Evolutionary conservation across 64 coral and sea anemone species (phyloP).

Genomic region (Anthopleura sola): DNA sequence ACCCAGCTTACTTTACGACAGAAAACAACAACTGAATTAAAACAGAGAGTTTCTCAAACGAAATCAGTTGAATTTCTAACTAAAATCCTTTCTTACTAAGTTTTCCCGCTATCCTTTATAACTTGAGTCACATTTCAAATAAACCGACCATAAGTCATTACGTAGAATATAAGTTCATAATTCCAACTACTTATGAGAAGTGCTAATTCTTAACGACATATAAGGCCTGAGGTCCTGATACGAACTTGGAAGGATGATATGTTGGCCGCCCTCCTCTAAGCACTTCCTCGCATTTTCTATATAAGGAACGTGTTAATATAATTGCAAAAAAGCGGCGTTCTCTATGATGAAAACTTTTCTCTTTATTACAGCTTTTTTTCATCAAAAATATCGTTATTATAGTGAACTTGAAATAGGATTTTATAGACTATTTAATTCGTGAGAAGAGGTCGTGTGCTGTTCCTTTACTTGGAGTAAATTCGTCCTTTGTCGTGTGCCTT

Average conservation of each 20-base stretch:
- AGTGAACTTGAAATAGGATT: not conserved
- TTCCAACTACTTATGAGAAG: not conserved
- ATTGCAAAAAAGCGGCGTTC: not conserved
- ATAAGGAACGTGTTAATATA: not conserved
- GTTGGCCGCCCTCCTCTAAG: not conserved
- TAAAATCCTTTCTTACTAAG: not conserved
- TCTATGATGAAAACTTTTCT: not conserved
- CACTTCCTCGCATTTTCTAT: not conserved
- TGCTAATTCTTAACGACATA: not conserved
- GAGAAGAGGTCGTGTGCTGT: not conserved
- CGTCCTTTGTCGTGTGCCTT: not conserved
- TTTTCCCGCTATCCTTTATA: no score
- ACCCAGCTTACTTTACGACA: no score
- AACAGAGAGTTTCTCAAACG: no score
- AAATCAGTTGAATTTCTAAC: not conserved
- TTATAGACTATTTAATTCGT: not conserved
- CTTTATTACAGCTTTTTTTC: no score
- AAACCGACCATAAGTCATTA: not conserved
- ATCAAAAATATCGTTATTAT: not conserved
- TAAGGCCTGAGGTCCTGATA: not conserved
- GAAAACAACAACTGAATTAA: no score
- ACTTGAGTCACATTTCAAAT: not conserved
- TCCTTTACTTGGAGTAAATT: no score
- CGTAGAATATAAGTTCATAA: no score
- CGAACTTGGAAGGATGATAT: not conserved